Evolutionary conservation across 2,797 vertebrate species (phyloP), one percentile per base, ranked within the genome.

Genomic region (Leptodactylus fallax): DNA sequence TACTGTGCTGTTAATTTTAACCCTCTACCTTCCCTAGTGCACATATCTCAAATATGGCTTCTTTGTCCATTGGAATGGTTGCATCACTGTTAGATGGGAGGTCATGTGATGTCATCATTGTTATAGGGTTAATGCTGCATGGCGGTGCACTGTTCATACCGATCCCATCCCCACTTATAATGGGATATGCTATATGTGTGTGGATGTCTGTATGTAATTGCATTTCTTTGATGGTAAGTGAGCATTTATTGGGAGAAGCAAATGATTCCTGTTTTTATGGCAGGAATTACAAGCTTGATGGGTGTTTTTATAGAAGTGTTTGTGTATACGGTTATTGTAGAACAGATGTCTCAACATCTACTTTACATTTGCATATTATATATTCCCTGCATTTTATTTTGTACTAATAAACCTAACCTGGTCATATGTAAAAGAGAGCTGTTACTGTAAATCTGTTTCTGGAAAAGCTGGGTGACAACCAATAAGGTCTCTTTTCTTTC

Each of bases 211-310:
- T 47, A 47, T 47, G 25, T 47, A 21, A 63, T 61, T 45, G 56
- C 19, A 61, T 80, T 61, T 45, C 84, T 85, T 85, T 85, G 84
- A 85, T 85, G 72, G 27, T 85, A 77, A 53, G 36, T 61, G 36
- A 78, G 47, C 8, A n/a, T 79, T 86, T 81, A 86, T 69, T n/a
- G 61, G 61, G 47, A 25, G 77, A 71, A 86, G 77, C 77, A 36
- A 61, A 69, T 23, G 81, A 79, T 71, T 79, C 61, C 9, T 49
- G n/a, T 76, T 84, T 77, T 84, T 86, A 86, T 71, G 45, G 63
- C 58, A 81, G 19, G 14, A 74, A 71, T 81, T 87, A 87, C 60
- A 81, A 19, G 85, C 85, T 74, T 87, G 79, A 58, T 87, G 85
- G 85, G 85, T 87, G 85, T 87, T 81, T 86, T 87, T 72, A 58